These are phyloP conservation scores for Ophraella communa DNA, from an alignment of 2,888 invertebrate genomes.

Conservation along the genomic window DNA sequence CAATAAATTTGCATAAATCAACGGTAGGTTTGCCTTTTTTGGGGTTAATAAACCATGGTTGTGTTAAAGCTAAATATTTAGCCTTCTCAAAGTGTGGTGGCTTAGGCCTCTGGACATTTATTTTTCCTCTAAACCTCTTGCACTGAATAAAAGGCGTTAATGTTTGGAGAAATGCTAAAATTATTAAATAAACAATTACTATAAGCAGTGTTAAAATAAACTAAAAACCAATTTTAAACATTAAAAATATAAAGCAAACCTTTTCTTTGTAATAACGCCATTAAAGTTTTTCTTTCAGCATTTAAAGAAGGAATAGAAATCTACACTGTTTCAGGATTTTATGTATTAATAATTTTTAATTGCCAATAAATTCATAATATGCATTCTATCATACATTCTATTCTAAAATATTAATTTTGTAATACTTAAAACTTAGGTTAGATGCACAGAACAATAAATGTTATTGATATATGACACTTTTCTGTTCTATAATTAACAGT, in stretches of 20 bases:
- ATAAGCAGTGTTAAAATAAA: too few species aligned
- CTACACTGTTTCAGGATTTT: too few species aligned
- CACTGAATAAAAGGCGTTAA: slow-evolving; percentile 56
- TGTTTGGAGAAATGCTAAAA: slow-evolving; percentile 44
- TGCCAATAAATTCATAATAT: too few species aligned
- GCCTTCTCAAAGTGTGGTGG: slow-evolving; percentile 74
- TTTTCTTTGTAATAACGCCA: slow-evolving; percentile 38
- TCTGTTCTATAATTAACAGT: too few species aligned
- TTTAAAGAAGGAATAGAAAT: too few species aligned
- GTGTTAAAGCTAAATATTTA: slow-evolving; percentile 68
- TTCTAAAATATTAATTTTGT: too few species aligned
- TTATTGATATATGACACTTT: too few species aligned
- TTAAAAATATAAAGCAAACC: slow-evolving; percentile 27
- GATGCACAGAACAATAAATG: too few species aligned
- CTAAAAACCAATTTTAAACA: neutral
- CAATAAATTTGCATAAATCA: slow-evolving; percentile 61
- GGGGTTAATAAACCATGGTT: slow-evolving; percentile 66
- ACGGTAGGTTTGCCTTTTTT: slow-evolving; percentile 60
- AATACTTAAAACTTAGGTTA: too few species aligned
- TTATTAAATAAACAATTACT: too few species aligned
- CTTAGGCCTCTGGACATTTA: slow-evolving; percentile 78
- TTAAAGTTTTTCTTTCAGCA: slow-evolving; percentile 6
- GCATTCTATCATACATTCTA: too few species aligned
- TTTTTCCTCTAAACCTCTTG: slow-evolving; percentile 75
- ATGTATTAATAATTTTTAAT: too few species aligned